These are phyloP conservation scores for Halotydeus destructor DNA, from an alignment of 1,140 invertebrate genomes.

Conservation along the genomic window DNA sequence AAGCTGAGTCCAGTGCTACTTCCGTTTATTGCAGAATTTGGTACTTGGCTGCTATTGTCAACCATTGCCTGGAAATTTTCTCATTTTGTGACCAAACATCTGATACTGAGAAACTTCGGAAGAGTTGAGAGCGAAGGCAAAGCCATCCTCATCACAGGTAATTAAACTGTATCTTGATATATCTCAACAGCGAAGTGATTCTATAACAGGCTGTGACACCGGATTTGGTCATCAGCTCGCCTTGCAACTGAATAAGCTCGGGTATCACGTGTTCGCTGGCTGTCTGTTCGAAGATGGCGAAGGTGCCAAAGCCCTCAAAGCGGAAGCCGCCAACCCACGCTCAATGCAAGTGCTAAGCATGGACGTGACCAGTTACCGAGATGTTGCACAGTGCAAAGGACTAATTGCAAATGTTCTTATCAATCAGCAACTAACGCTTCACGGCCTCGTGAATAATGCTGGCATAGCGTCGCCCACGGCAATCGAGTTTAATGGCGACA, in stretches of 20 bases:
- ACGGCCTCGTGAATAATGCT: conserved; percentile 71
- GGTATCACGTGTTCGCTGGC: conserved; percentile 30
- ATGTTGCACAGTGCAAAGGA: not conserved
- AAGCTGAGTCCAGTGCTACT: no score
- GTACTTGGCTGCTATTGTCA: no score
- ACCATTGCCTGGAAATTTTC: no score
- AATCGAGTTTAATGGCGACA: not conserved
- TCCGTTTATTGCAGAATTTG: no score
- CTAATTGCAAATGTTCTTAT: conserved; percentile 2
- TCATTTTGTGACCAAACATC: no score
- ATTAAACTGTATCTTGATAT: no score
- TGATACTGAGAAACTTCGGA: no score
- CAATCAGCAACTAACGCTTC: conserved; percentile 28
- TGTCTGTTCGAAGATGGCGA: conserved; percentile 25
- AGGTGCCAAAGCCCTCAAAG: conserved; percentile 20
- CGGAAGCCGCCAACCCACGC: conserved; percentile 5
- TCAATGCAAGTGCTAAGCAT: conserved; percentile 23
- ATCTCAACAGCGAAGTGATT: no score
- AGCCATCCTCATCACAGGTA: no score
- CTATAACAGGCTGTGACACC: conserved; percentile 10
- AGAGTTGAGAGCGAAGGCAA: not conserved
- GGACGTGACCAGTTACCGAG: conserved; percentile 24
- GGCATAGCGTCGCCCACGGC: conserved; percentile 30
- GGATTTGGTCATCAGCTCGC: conserved; percentile 29
- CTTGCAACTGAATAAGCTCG: conserved; percentile 22